Evolutionary conservation across 2,888 invertebrate genomes (phyloP), one percentile per base, ranked within the genome.

Genomic region (Lepas anatifera): DNA sequence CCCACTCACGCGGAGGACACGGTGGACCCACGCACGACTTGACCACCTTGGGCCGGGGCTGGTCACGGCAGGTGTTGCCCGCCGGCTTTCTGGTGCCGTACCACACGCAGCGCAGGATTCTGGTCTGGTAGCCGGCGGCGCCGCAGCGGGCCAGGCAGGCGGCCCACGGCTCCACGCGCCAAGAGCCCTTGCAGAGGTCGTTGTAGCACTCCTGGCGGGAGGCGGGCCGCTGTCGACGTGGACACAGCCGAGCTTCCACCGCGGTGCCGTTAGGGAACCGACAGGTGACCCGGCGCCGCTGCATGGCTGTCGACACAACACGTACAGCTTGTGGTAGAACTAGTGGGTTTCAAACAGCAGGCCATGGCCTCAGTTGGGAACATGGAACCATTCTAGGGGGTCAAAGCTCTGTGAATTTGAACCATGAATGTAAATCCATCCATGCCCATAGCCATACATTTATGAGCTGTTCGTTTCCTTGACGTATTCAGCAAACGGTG

Each of bases 101-200:
- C 97, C 96, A 98, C 73, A 95, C 92, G 81, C 97, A 97, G 76
- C 91, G 90, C 70, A 97, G 82, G 75, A 90, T 88, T 75, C 97
- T 86, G 78, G 93, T 92, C 80, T 92, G 90, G 69, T 91, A 87
- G 0, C 96, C 95, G 76, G 87, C 86, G 71, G 85, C 84, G 58
- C 89, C 91, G 79, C 96, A 96, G 0, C 85, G 82, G 32, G 92
- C 92, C 75, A 89, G 86, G 79, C 96, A 97, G 93, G 91, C 89
- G 52, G 93, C 93, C 97, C 97, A 97, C 71, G 90, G 86, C 13
- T 93, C 92, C 7, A 90, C 88, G 72, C 88, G 86, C 97, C 97
- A 98, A 68, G 89, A 87, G 0, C 95, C 90, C 76, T 86, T 87
- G 82, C 95, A 96, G n/a, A 87, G 86, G 74, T 87, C 85, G 77